Percentiles rank a stretch among this genome's conserved stretches.
These are phyloP conservation scores for Lepidurus arcticus DNA, from an alignment of 1,140 invertebrate genomes.

Conservation along the genomic window DNA sequence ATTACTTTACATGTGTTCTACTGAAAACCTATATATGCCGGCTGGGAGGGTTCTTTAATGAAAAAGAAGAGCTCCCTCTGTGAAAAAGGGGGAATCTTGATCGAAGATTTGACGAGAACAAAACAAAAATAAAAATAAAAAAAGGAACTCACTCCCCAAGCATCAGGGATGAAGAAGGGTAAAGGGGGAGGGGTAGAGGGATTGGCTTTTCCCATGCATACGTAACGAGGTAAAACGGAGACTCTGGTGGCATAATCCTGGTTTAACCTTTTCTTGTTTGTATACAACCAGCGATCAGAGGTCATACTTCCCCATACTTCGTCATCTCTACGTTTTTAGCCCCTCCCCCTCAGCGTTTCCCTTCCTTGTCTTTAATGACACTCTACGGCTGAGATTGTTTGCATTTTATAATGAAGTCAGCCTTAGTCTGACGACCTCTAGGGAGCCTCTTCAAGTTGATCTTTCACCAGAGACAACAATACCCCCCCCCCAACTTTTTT, in stretches of 20 bases:
- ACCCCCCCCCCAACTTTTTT: background rate
- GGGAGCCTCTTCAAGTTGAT: slow-evolving; percentile 1
- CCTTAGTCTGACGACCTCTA: slow-evolving; percentile 27
- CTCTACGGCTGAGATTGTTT: slow-evolving; percentile 24
- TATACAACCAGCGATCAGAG: slow-evolving; percentile 16
- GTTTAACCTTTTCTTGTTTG: slow-evolving; percentile 12
- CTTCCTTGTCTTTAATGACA: slow-evolving; percentile 6
- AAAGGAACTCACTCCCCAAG: slow-evolving; percentile 4
- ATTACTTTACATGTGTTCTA: too few relatives aligned
- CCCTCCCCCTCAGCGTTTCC: background rate
- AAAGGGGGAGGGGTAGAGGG: background rate
- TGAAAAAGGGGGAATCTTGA: background rate
- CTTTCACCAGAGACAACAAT: background rate
- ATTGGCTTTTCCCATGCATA: slow-evolving; percentile 26
- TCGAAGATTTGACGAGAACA: background rate
- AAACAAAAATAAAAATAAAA: background rate
- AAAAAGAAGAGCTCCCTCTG: background rate
- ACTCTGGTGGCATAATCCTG: slow-evolving; percentile 24
- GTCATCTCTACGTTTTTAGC: slow-evolving; percentile 24
- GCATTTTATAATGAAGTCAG: slow-evolving; percentile 32
- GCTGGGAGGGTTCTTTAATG: too few relatives aligned
- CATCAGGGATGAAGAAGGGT: slow-evolving; percentile 20
- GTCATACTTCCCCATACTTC: slow-evolving; percentile 1
- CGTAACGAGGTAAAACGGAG: slow-evolving; percentile 5
- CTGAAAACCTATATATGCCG: too few relatives aligned